Evolutionary conservation across 2,113 vertebrate species (phyloP).

Genomic region (Aleadryas rufinucha): DNA sequence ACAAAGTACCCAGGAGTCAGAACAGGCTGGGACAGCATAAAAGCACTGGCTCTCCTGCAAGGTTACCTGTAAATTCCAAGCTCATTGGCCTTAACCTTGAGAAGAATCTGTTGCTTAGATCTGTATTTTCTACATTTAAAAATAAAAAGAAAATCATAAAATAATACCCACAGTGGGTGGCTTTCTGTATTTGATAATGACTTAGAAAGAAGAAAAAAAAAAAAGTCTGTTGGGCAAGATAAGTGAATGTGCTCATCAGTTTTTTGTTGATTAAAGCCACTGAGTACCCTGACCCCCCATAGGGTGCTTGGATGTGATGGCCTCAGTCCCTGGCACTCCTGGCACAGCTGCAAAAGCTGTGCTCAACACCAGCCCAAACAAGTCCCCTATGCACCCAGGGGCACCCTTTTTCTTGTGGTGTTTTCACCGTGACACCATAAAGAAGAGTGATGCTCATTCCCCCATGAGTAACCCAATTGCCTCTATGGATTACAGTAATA

Average conservation of each 20-base stretch:
- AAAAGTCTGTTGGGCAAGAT: neutral
- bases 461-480: neutral
- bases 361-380: neutral
- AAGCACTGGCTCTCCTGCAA: neutral
- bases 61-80: neutral
- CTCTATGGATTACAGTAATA: rapidly evolving
- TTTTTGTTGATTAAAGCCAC: neutral
- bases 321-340: neutral
- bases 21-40: neutral
- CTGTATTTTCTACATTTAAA: neutral
- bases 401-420: neutral
- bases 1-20: neutral
- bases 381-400: no score
- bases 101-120: neutral
- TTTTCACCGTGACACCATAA: neutral
- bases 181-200: neutral
- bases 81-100: neutral
- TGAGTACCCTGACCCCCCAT: rapidly evolving
- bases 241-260: neutral
- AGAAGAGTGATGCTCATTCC: neutral
- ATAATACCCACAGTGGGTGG: neutral
- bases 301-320: neutral
- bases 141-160: neutral
- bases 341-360: neutral
- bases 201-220: neutral